A percentile compares a stretch with the other conserved stretches of the same genome.
phyloP scores from a whole-genome alignment of 2,888 invertebrate species.

The Timema podura region DNA sequence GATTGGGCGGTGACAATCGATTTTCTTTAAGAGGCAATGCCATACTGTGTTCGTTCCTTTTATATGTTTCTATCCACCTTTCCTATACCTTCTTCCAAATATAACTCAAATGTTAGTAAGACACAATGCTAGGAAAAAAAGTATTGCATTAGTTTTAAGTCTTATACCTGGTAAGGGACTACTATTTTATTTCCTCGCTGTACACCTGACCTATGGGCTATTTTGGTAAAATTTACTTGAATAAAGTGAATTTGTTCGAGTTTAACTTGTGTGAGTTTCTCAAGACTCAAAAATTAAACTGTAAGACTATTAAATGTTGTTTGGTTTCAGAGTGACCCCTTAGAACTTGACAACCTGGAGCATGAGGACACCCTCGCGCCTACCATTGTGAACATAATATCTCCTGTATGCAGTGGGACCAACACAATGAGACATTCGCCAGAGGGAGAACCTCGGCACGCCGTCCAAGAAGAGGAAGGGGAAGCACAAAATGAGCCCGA shows the following conservation, averaged over 20 bases:
- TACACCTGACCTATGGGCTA: neutral
- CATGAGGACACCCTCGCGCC: conserved; percentile 34
- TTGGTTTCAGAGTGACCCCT: conserved; percentile 30
- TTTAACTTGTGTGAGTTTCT: neutral
- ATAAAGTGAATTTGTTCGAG: no score
- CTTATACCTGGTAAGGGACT: neutral
- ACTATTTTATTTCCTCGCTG: neutral
- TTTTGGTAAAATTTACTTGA: neutral
- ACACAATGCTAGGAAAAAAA: neutral
- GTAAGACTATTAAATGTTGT: conserved; percentile 3
- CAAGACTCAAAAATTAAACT: neutral
- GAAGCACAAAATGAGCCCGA: no score
- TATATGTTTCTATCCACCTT: no score
- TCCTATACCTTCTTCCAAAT: no score
- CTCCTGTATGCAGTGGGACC: conserved; percentile 21
- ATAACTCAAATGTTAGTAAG: no score
- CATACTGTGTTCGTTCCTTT: no score
- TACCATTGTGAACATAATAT: conserved; percentile 40
- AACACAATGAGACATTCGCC: no score
- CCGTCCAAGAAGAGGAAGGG: no score
- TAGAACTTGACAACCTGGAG: conserved; percentile 27
- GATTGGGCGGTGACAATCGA: no score
- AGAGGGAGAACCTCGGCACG: no score
- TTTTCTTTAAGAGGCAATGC: no score
- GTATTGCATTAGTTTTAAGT: neutral